Conservation (phyloP, 2,888 invertebrate genomes). For the Horisme vitalbata region DNA sequence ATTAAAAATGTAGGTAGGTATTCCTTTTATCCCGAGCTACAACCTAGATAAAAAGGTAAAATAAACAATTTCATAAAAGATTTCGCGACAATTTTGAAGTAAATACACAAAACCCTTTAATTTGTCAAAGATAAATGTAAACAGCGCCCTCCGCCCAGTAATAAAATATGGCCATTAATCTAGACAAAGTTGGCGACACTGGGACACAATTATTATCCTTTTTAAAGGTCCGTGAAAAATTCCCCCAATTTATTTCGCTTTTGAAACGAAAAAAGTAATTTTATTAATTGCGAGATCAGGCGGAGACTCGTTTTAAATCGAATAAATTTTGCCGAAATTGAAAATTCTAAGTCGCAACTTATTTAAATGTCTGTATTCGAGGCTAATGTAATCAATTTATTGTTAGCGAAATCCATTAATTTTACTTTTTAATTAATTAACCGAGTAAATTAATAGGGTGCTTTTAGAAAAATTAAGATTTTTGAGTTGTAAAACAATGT, state of each 20-base stretch:
- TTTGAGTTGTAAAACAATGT: not conserved
- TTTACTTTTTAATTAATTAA: slow-evolving; percentile 16
- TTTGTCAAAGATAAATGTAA: slow-evolving; percentile 41
- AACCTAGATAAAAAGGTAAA: not conserved
- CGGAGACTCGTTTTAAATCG: slow-evolving; percentile 14
- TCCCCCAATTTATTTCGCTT: slow-evolving; percentile 41
- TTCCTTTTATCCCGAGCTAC: too few species aligned
- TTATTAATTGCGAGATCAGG: slow-evolving; percentile 26
- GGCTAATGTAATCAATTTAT: slow-evolving; percentile 20
- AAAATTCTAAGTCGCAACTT: slow-evolving; percentile 14
- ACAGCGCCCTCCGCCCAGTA: slow-evolving; percentile 39
- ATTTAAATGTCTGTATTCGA: slow-evolving; percentile 14
- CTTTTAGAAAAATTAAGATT: slow-evolving; percentile 3
- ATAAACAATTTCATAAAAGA: slow-evolving; percentile 5
- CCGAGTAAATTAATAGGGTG: slow-evolving; percentile 4
- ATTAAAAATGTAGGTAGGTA: too few species aligned
- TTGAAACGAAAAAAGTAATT: slow-evolving; percentile 36
- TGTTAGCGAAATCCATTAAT: slow-evolving; percentile 10
- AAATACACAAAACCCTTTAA: slow-evolving; percentile 32
- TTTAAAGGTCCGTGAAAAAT: slow-evolving; percentile 43
- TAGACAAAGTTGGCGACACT: slow-evolving; percentile 50
- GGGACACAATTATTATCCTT: slow-evolving; percentile 51
- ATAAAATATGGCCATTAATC: slow-evolving; percentile 58
- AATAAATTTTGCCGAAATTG: slow-evolving; percentile 18
- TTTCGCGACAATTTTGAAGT: slow-evolving; percentile 13